Conservation (phyloP, 2,113 vertebrate species). For the Coryphaenoides rupestris region DNA sequence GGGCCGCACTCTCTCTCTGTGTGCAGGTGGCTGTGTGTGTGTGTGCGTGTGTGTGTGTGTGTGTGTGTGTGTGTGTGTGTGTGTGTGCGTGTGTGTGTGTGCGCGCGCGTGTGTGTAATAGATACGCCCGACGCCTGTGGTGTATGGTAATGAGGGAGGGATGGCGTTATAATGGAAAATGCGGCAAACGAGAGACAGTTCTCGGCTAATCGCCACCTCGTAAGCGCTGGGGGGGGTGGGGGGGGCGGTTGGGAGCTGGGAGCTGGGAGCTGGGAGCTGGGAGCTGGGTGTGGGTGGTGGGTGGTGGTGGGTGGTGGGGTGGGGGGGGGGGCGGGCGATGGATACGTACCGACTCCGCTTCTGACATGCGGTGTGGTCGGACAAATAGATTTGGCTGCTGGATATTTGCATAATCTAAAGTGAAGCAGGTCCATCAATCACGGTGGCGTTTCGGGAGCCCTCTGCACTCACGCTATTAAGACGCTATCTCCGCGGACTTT, state of each 20-base stretch:
- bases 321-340: conserved; percentile 41
- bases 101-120: background rate
- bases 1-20: conserved; percentile 11
- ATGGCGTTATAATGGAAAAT: conserved; percentile 46
- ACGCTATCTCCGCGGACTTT: background rate
- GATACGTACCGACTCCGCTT: conserved; percentile 27
- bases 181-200: conserved; percentile 35
- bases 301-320: too few species aligned
- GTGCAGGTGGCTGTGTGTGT: conserved; percentile 29
- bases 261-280: too few species aligned
- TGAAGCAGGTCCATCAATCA: conserved; percentile 40
- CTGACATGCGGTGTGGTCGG: conserved; percentile 25
- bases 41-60: conserved; percentile 11
- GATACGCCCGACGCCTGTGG: background rate
- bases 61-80: conserved; percentile 1
- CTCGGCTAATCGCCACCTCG: conserved; percentile 31
- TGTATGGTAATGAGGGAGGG: conserved; percentile 40
- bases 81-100: conserved; percentile 10
- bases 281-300: too few species aligned
- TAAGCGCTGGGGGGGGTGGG: conserved; percentile 40
- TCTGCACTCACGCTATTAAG: conserved; percentile 8
- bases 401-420: conserved; percentile 56
- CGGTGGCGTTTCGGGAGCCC: conserved; percentile 13
- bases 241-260: too few species aligned
- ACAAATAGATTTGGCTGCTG: conserved; percentile 27